Conservation (phyloP, 1,140 invertebrate genomes). For the Tigriopus japonicus region DNA sequence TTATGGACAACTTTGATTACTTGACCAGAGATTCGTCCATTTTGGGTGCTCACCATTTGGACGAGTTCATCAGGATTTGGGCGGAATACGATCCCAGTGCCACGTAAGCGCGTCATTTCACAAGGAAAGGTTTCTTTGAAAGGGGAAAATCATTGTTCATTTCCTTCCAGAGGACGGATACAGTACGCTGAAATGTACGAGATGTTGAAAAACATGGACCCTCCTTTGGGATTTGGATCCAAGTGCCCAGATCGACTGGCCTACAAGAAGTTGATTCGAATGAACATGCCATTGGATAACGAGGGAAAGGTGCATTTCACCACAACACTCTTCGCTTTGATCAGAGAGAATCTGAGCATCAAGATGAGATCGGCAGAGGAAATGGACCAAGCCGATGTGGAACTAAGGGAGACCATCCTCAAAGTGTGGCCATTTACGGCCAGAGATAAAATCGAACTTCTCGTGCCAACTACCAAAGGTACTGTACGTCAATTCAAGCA, state of each 20-base stretch:
- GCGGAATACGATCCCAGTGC: conserved; percentile 98
- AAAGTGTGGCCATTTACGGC: conserved; percentile 97
- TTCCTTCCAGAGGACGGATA: conserved; percentile 66
- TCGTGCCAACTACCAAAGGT: conserved; percentile 77
- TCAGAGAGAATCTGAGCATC: conserved; percentile 93
- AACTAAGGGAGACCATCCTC: conserved; percentile 82
- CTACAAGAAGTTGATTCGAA: conserved; percentile 94
- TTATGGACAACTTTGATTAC: conserved; percentile 99
- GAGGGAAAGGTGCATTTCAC: conserved; percentile 95
- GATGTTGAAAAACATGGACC: conserved; percentile 99
- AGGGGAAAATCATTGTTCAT: conserved; percentile 6
- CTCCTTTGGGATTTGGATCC: conserved; percentile 96
- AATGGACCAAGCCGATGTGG: conserved; percentile 97
- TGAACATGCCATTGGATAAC: conserved; percentile 96
- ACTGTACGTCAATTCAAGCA: conserved; percentile 17
- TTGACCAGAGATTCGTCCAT: conserved; percentile 96
- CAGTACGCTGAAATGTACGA: conserved; percentile 99
- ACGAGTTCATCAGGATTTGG: conserved; percentile 99
- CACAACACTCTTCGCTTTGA: conserved; percentile 93
- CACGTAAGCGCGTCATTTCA: conserved; percentile 46
- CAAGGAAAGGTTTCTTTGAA: not conserved
- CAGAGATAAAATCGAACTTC: conserved; percentile 83
- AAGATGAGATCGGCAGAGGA: conserved; percentile 96
- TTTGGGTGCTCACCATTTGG: conserved; percentile 96
- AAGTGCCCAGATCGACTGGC: conserved; percentile 98